Base-by-base conservation (phyloP, 1,140 invertebrate species). In the Trachelipus rathkii region DNA sequence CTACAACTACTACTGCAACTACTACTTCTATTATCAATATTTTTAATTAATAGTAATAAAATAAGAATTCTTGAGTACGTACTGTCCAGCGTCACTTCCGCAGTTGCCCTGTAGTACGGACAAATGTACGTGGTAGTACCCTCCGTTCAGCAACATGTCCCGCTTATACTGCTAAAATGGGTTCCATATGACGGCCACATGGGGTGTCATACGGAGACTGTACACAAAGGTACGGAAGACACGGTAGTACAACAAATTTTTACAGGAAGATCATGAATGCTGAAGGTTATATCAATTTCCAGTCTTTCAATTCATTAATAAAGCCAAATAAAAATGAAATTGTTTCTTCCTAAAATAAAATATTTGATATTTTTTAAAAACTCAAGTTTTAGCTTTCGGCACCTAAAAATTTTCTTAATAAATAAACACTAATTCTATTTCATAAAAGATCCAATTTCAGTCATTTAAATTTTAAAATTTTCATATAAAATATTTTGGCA, bases 51-150 rank as follows among this genome's bases (percentile, higher is more conserved):
- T 33, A 33, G 6, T 33, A 33, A 33, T 33, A 33, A 33, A 33
- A 33, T 33, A 33, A 33, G 33, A 33, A 33, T 33, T 1, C 33
- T 33, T 33, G 9, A 53, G 44, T 75, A 75, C 73, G 44, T 67
- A 75, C 73, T 75, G 73, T 60, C 69, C 66, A 75, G 73, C 69
- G 60, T 75, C 73, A 75, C 73, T 75, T 46, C 73, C 73, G 73
- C 73, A 75, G 66, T 75, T 75, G 44, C 73, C 73, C 73, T 75
- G 73, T 66, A 75, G 60, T 44, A 75, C 73, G 68, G 73, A 75
- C 73, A 75, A 53, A 67, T 75, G 73, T 68, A 75, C 73, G 73
- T 75, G 73, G 73, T 75, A 75, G 66, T 75, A 75, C 13, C 73
- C 73, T n/a, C 73, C 73, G 66, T 67, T 75, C 73, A 75, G 60